phyloP scores from a whole-genome alignment of 1,140 invertebrate species.

The Zophobas morio region DNA sequence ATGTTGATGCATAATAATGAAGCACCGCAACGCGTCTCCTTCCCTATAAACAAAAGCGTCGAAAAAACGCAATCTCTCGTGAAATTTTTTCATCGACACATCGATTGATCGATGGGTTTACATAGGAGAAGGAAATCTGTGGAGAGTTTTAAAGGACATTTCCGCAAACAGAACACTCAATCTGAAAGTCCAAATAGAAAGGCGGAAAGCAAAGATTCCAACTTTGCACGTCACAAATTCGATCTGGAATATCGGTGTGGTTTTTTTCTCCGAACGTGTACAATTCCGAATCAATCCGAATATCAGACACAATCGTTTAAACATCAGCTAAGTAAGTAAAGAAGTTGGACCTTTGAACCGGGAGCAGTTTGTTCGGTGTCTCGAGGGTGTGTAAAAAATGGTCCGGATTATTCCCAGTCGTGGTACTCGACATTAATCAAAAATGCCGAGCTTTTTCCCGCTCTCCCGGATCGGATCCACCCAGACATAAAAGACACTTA shows the following conservation, averaged over 20 bases:
- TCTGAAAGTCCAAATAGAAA: conserved; percentile 55
- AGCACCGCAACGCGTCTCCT: background rate
- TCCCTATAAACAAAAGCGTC: background rate
- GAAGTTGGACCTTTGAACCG: conserved; percentile 56
- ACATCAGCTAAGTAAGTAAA: conserved; percentile 52
- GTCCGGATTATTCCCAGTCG: conserved; percentile 54
- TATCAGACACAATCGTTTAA: conserved; percentile 41
- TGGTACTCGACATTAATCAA: conserved; percentile 48
- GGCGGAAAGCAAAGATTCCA: conserved; percentile 47
- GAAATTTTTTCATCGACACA: conserved; percentile 24
- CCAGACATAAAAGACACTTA: conserved; percentile 34
- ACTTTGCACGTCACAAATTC: conserved; percentile 38
- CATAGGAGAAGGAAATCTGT: conserved; percentile 37
- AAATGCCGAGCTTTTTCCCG: conserved; percentile 49
- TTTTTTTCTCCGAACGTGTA: conserved; percentile 16
- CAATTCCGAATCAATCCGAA: conserved; percentile 46
- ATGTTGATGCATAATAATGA: conserved; percentile 36
- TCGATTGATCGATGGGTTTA: conserved; percentile 36
- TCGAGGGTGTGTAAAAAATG: conserved; percentile 54
- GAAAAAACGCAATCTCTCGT: conserved; percentile 8
- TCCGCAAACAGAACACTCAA: conserved; percentile 56
- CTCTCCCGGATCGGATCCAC: background rate
- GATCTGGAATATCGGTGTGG: background rate
- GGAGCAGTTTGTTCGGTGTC: conserved; percentile 57
- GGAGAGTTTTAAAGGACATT: conserved; percentile 50